Conservation (phyloP, 2,113 vertebrate species). For the Steatornis caripensis region DNA sequence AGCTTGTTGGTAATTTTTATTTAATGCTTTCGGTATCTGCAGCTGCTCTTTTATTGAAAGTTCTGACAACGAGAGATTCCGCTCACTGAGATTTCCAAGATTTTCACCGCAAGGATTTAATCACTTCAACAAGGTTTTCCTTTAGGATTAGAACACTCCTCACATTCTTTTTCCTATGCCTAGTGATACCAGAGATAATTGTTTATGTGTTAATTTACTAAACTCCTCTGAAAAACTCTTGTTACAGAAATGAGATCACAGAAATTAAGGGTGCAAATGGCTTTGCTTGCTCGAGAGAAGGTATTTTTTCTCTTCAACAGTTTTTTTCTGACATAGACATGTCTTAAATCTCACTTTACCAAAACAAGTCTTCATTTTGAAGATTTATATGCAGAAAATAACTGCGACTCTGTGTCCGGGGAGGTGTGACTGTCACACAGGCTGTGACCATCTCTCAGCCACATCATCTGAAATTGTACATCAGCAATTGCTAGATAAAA, state of each 20-base stretch:
- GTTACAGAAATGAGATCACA: conserved; percentile 7
- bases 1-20: conserved; percentile 80
- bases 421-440: background rate
- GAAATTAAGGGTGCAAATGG: background rate
- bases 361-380: background rate
- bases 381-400: background rate
- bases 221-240: background rate
- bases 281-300: background rate
- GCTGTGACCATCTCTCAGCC: background rate
- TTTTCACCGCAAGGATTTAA: conserved; percentile 50
- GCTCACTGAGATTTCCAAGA: conserved; percentile 51
- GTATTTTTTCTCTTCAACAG: background rate
- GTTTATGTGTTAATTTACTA: conserved; percentile 38
- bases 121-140: conserved; percentile 53
- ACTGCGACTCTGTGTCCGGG: background rate
- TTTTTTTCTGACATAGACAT: background rate
- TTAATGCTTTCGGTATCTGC: conserved; percentile 70
- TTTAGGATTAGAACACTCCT: conserved; percentile 48
- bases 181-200: conserved; percentile 13
- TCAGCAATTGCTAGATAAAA: background rate
- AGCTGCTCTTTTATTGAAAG: conserved; percentile 65
- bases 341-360: background rate
- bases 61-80: conserved; percentile 70
- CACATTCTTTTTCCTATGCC: background rate
- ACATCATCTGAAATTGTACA: background rate